These are phyloP conservation scores for Oenanthe oenanthe DNA, from an alignment of 2,113 vertebrate genomes.

Conservation along the genomic window DNA sequence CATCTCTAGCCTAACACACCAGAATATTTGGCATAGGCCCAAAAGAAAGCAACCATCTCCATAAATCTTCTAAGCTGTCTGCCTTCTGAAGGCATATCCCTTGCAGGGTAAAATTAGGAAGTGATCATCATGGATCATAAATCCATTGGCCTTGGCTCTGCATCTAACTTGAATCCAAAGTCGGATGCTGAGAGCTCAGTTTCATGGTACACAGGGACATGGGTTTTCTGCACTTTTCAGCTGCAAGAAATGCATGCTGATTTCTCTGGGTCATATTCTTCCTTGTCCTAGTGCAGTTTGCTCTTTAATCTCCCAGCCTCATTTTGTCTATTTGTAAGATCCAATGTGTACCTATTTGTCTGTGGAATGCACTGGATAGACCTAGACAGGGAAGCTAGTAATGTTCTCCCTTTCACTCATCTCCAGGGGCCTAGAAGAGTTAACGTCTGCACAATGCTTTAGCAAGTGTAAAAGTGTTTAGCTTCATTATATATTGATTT, in stretches of 20 bases:
- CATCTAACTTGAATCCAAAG: not conserved
- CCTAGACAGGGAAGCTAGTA: constrained; percentile 1
- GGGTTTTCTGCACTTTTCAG: not conserved
- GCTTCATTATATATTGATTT: constrained; percentile 43
- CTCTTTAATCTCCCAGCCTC: not conserved
- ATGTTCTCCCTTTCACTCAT: not conserved
- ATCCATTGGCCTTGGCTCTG: not conserved
- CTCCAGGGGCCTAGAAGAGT: constrained; percentile 10
- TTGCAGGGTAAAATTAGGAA: not conserved
- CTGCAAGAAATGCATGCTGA: not conserved
- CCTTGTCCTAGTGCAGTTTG: not conserved
- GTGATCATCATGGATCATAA: not conserved
- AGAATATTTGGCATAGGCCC: not conserved
- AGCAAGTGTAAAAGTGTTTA: constrained; percentile 26
- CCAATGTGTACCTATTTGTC: not conserved
- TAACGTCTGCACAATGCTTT: constrained; percentile 13
- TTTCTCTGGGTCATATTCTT: constrained; percentile 4
- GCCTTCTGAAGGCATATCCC: not conserved
- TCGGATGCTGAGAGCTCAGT: not conserved
- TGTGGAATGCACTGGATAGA: constrained; percentile 11
- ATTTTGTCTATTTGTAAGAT: constrained; percentile 4
- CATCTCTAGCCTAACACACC: not conserved
- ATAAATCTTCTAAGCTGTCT: not conserved
- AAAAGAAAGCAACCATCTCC: not conserved
- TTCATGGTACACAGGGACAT: accelerated